These are phyloP conservation scores for Melieria crassipennis DNA, from an alignment of 2,888 invertebrate species.

Conservation along the genomic window DNA sequence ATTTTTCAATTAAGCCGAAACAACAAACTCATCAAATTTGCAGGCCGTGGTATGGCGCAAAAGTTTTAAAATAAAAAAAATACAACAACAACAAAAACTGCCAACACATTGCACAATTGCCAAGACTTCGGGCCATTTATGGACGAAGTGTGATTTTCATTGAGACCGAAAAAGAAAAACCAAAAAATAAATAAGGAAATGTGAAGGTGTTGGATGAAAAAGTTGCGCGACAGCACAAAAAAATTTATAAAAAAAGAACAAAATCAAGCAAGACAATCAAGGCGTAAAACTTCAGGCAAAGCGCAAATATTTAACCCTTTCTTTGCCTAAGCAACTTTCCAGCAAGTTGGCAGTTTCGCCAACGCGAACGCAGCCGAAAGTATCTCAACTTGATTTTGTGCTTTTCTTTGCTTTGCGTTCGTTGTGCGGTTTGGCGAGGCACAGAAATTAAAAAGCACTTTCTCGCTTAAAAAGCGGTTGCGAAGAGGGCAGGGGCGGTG, in stretches of 20 bases:
- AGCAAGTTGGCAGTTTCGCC: too few species aligned
- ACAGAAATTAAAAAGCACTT: constrained; percentile 11
- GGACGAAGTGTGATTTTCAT: constrained; percentile 9
- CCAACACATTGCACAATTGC: not conserved
- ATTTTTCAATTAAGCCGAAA: constrained; percentile 55
- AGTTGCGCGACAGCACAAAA: too few species aligned
- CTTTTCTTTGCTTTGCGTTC: too few species aligned
- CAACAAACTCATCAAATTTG: constrained; percentile 32
- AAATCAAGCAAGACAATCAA: too few species aligned
- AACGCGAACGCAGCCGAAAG: too few species aligned
- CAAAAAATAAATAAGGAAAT: not conserved
- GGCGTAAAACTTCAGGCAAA: too few species aligned
- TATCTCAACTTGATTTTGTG: too few species aligned
- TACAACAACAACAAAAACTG: not conserved
- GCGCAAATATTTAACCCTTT: too few species aligned
- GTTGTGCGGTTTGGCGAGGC: constrained; percentile 7
- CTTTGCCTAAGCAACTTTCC: too few species aligned
- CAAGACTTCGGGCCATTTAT: constrained; percentile 32
- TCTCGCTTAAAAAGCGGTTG: not conserved
- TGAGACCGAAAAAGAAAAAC: not conserved
- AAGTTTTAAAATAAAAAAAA: constrained; percentile 1
- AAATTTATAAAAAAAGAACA: too few species aligned
- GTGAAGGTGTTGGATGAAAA: constrained; percentile 7
- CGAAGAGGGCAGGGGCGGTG: not conserved
- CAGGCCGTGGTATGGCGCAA: not conserved